Conservation (phyloP, 2,797 vertebrate genomes). For the Parauchenoglanis punctatus region DNA sequence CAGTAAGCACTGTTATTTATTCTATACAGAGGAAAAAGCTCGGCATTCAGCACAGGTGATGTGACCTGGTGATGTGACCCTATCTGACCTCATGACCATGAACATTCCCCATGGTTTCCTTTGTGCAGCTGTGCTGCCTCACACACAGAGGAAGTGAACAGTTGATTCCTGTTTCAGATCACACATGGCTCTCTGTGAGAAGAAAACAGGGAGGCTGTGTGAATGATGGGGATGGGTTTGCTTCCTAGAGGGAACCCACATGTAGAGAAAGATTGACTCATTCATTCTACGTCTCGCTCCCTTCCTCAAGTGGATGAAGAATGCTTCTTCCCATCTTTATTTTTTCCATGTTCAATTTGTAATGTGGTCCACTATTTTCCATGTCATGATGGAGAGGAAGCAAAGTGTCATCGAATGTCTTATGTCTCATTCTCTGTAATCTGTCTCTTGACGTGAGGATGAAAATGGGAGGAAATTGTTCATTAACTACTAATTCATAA, state of each 20-base stretch:
- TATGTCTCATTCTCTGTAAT: constrained; percentile 30
- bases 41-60: constrained; percentile 25
- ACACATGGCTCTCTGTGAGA: constrained; percentile 27
- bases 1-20: background rate
- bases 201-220: constrained; percentile 42
- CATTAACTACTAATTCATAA: constrained; percentile 37
- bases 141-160: constrained; percentile 38
- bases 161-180: constrained; percentile 47
- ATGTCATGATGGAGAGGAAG: constrained; percentile 45
- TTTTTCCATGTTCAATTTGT: constrained; percentile 36
- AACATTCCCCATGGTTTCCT: constrained; percentile 2
- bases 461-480: constrained; percentile 31
- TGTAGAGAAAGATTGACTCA: constrained; percentile 61
- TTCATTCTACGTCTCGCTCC: constrained; percentile 33
- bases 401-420: constrained; percentile 36
- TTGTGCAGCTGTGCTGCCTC: constrained; percentile 30
- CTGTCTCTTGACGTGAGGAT: constrained; percentile 37
- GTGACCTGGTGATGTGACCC: constrained; percentile 31
- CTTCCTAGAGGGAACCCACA: constrained; percentile 55
- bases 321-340: constrained; percentile 26
- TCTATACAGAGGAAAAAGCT: background rate
- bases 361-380: constrained; percentile 37
- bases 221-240: constrained; percentile 40
- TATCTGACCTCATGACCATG: constrained; percentile 3
- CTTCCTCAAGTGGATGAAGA: constrained; percentile 40